Evolutionary conservation across 2,113 vertebrate species (phyloP).

Genomic region (Microtus ochrogaster): DNA sequence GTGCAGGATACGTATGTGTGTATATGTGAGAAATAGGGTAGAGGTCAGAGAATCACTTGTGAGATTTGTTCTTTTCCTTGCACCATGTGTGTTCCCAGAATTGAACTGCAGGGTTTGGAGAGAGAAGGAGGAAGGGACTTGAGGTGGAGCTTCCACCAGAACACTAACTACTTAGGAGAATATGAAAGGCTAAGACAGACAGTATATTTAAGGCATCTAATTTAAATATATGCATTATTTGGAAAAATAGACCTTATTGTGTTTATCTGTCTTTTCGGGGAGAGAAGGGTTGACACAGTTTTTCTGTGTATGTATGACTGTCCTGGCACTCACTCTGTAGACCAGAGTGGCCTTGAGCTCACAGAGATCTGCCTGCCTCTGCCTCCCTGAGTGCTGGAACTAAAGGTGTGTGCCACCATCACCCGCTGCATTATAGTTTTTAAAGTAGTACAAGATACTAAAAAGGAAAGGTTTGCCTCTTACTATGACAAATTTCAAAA

Average conservation of each 20-base stretch:
- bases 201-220: neutral
- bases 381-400: too few relatives aligned
- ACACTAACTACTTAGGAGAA: neutral
- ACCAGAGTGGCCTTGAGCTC: too few relatives aligned
- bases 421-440: neutral
- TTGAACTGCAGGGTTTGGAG: too few relatives aligned
- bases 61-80: neutral
- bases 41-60: too few relatives aligned
- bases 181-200: neutral
- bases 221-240: neutral
- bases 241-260: neutral
- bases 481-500: neutral
- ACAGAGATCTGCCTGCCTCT: too few relatives aligned
- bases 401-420: accelerated
- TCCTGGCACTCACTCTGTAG: too few relatives aligned
- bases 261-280: too few relatives aligned
- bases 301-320: too few relatives aligned
- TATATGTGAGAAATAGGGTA: neutral
- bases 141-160: too few relatives aligned
- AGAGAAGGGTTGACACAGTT: too few relatives aligned
- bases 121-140: too few relatives aligned
- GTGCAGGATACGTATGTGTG: neutral
- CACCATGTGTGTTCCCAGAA: neutral
- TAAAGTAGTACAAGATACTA: neutral
- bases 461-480: neutral